Evolutionary conservation across 2,113 vertebrate genomes (phyloP), one percentile per base, ranked within the genome.

Genomic region (Eidolon helvum): DNA sequence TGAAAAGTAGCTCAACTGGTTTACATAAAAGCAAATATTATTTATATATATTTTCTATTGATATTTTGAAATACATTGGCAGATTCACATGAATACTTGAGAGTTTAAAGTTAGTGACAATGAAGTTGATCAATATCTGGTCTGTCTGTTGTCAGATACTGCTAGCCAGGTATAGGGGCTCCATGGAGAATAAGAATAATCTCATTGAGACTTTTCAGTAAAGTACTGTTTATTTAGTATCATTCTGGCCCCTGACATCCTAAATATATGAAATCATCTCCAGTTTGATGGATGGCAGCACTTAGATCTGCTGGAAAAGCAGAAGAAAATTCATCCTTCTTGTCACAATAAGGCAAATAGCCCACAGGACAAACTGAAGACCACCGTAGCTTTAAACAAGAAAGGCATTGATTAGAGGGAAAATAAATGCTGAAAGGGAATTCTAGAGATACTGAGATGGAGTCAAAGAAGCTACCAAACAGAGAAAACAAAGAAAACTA

Each of bases 401-500:
- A 97, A 98, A 97, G 35, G 0, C 77, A 97, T 95, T 98, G 98
- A 98, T 98, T 98, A 97, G 96, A 97, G 57, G 33, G 63, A 97
- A 69, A 97, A 40, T 6, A 98, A 97, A 95, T 82, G 93, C 83
- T 74, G 94, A 93, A 96, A 97, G 55, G 96, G 38, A 94, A 98
- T 95, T 5, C 24, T 72, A 95, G 78, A 97, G 89, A 75, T 96
- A 83, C 63, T 69, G 72, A 26, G 59, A 93, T 74, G 55, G 53
- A 96, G 98, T 98, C 94, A 98, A 95, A 98, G 97, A 87, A 98
- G 66, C 77, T 97, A 93, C 93, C 68, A 98, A 97, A 97, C 24
- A 92, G 2, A 97, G 88, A 89, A 98, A 98, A 98, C 94, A 98
- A 98, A 98, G 96, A 61, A 96, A 98, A 91, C 92, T 96, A 66